Percentiles rank a stretch among this genome's conserved stretches.
Evolutionary conservation across 2,113 vertebrate species (phyloP).

Genomic region (Rhizomys pruinosus): DNA sequence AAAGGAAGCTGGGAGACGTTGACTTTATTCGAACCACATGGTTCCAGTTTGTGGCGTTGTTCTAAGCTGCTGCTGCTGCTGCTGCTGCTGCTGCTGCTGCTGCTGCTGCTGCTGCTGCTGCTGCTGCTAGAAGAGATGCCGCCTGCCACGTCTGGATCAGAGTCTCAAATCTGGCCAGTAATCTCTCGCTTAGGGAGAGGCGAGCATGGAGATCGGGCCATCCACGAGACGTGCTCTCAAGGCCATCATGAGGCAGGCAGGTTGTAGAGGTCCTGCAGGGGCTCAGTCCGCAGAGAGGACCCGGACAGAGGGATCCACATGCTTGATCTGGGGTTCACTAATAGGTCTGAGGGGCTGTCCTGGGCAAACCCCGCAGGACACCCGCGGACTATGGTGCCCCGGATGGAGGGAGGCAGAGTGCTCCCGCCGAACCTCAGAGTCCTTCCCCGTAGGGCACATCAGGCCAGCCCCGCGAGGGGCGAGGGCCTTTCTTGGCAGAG

Average conservation of each 20-base stretch:
- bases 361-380: background rate
- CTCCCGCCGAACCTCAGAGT: background rate
- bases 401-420: background rate
- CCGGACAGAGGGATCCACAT: background rate
- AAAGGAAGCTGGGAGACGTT: slow-evolving; percentile 47
- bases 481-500: background rate
- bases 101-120: too few relatives aligned
- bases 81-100: too few relatives aligned
- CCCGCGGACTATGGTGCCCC: background rate
- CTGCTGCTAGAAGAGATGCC: slow-evolving; percentile 1
- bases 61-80: background rate
- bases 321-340: background rate
- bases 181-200: background rate
- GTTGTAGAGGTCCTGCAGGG: background rate
- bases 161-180: background rate
- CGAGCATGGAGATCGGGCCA: background rate
- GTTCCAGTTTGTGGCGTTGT: slow-evolving; percentile 54
- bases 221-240: background rate
- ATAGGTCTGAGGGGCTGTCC: background rate
- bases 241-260: background rate
- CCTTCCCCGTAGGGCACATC: background rate
- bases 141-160: background rate
- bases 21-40: slow-evolving; percentile 76
- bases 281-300: background rate
- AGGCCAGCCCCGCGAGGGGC: background rate